phyloP scores from a whole-genome alignment of 2,888 invertebrate genomes.

The Drosophila prostipennis region DNA sequence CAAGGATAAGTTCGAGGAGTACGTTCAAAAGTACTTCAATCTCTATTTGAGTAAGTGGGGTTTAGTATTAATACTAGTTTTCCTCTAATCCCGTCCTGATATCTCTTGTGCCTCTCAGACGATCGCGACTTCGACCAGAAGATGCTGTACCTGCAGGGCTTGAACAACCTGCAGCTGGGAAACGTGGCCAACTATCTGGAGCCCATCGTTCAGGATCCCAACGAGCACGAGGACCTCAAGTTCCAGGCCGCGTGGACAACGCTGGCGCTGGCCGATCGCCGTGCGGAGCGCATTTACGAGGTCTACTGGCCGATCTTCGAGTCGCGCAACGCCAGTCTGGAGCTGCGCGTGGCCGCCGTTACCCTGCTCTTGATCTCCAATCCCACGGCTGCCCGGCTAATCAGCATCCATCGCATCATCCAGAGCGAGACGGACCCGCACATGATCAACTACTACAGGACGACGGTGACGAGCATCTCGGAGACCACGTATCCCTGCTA shows the following conservation, averaged over 20 bases:
- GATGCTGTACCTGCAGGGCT: conserved; percentile 89
- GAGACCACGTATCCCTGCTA: conserved; percentile 89
- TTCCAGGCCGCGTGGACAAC: conserved; percentile 89
- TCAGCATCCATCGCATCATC: conserved; percentile 89
- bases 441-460: conserved; percentile 89
- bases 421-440: conserved; percentile 87
- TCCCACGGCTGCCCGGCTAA: conserved; percentile 87
- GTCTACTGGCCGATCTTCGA: conserved; percentile 89
- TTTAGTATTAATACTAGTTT: no score
- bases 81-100: neutral
- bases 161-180: conserved; percentile 88
- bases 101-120: conserved; percentile 82
- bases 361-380: conserved; percentile 88
- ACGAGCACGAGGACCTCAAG: conserved; percentile 84
- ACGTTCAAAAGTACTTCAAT: conserved; percentile 89
- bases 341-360: conserved; percentile 88
- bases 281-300: conserved; percentile 86
- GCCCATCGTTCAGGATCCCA: conserved; percentile 86
- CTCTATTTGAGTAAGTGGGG: conserved; percentile 87
- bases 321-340: conserved; percentile 88
- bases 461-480: conserved; percentile 88
- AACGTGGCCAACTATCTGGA: conserved; percentile 85
- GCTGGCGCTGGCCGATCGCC: conserved; percentile 85
- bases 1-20: conserved; percentile 88
- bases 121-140: conserved; percentile 88